Base-by-base conservation (phyloP, 2,888 invertebrate genomes). In the Megaustenia siamemsis region DNA sequence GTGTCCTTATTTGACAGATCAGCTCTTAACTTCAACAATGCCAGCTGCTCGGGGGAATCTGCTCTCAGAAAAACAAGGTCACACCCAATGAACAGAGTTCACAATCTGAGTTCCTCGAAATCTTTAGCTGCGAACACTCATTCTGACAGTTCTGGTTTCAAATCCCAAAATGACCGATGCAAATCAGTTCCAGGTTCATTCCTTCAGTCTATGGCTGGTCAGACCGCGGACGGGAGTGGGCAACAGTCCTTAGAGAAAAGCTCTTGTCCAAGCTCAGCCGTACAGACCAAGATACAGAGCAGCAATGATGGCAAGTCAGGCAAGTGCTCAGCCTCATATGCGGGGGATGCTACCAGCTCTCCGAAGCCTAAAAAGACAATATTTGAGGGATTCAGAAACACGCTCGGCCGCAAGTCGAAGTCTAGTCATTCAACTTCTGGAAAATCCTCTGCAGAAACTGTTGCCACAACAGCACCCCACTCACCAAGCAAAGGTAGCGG, bases 361-460 rank as follows among this genome's bases (percentile, higher is more conserved):
- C 94, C 95, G 69, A 95, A 95, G 90, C 94, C 94, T 89, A 95
- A 94, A 88, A 92, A 93, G 86, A 93, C 93, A 89, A 95, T 96
- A 91, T 95, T 96, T 91, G 96, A 96, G 90, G 96, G 96, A 89
- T 95, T 96, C 93, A 94, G 95, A 88, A 95, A 95, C 93, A 95
- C 96, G 6, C 93, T 96, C 88, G 94, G 95, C 86, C 94, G 94
- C 82, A 94, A 95, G 90, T 95, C 95, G 89, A 94, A 95, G 38
- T 53, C 76, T 18, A 83, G 38, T 45, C 60, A 78, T 35, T 12
- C 32, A 35, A 56, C 35, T 1, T 53, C 49, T 66, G 21, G 40
- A 28, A 66, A 66, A 35, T 0, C 32, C 21, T 2, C 40, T 35
- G 28, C 53, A 1, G 75, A 73, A 4, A 53, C 43, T 53, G 38